Conservation (phyloP, 1,140 invertebrate genomes). For the Rhyzopertha dominica region DNA sequence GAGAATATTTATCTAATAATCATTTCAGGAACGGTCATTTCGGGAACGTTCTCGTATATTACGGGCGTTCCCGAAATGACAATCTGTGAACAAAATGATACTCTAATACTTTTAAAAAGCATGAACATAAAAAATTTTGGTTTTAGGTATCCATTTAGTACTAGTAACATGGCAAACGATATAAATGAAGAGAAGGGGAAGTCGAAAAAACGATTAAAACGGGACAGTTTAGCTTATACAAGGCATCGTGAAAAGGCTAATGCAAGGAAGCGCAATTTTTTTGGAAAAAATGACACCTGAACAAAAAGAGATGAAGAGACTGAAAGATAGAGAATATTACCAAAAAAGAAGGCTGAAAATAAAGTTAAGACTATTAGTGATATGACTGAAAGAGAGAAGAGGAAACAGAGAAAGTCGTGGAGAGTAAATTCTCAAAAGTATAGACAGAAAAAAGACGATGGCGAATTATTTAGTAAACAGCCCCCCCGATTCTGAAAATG, state of each 20-base stretch:
- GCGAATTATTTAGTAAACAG: no score
- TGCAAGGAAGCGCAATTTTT: slow-evolving; percentile 20
- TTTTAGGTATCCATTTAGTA: slow-evolving; percentile 1
- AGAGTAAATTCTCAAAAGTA: slow-evolving; percentile 17
- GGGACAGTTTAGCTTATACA: slow-evolving; percentile 7
- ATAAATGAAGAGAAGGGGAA: background rate
- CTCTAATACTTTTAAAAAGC: background rate
- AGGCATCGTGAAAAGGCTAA: slow-evolving; percentile 10
- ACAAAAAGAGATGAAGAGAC: slow-evolving; percentile 22
- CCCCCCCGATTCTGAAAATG: slow-evolving; percentile 15
- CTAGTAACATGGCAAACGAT: background rate
- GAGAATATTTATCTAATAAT: no score
- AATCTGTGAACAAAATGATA: no score
- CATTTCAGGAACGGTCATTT: slow-evolving; percentile 9
- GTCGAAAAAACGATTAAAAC: slow-evolving; percentile 3
- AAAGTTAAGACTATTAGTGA: slow-evolving; percentile 6
- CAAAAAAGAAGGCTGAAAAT: slow-evolving; percentile 13
- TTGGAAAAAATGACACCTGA: slow-evolving; percentile 11
- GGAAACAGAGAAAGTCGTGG: slow-evolving; percentile 13
- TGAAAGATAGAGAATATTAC: slow-evolving; percentile 19
- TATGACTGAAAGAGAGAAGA: slow-evolving; percentile 3
- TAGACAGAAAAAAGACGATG: slow-evolving; percentile 17
- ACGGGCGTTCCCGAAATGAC: slow-evolving; percentile 12
- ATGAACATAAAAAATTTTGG: background rate
- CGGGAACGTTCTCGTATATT: slow-evolving; percentile 4